Percentiles rank a stretch among this genome's conserved stretches.
Evolutionary conservation across 2,797 vertebrate genomes (phyloP).

Genomic region (Premnoplex brunnescens): DNA sequence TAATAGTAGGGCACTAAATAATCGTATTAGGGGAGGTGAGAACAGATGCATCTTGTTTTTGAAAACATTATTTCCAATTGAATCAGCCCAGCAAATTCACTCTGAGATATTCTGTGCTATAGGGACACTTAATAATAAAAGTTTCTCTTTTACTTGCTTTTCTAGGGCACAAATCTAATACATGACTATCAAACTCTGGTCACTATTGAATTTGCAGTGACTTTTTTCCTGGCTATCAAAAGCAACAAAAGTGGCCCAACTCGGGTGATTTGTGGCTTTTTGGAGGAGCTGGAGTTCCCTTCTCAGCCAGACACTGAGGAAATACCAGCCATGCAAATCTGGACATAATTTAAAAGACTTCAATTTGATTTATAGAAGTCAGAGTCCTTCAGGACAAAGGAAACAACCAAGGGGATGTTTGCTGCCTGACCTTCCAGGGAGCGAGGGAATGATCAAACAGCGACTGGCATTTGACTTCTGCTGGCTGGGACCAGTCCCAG

Average conservation of each 20-base stretch:
- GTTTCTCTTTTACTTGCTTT: neutral
- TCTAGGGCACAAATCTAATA: neutral
- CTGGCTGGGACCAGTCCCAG: neutral
- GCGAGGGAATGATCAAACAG: neutral
- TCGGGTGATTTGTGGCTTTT: neutral
- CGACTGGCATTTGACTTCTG: fast-evolving
- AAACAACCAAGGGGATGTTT: no score
- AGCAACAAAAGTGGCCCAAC: neutral
- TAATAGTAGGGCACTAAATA: slow-evolving; percentile 47
- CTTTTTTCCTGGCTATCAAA: neutral
- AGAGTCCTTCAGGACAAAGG: neutral
- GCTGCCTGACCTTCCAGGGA: neutral
- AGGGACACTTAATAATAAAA: neutral
- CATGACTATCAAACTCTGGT: neutral
- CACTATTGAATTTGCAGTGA: neutral
- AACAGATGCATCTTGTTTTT: slow-evolving; percentile 25
- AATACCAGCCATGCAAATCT: neutral
- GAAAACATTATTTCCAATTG: slow-evolving; percentile 23
- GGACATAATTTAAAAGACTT: fast-evolving
- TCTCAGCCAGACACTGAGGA: neutral
- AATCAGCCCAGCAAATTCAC: neutral
- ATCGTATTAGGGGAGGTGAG: slow-evolving; percentile 33
- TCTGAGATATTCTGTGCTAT: neutral
- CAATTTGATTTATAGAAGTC: fast-evolving
- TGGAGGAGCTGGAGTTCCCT: neutral